Conservation (phyloP, 1,140 invertebrate species). For the Nylanderia fulva region DNA sequence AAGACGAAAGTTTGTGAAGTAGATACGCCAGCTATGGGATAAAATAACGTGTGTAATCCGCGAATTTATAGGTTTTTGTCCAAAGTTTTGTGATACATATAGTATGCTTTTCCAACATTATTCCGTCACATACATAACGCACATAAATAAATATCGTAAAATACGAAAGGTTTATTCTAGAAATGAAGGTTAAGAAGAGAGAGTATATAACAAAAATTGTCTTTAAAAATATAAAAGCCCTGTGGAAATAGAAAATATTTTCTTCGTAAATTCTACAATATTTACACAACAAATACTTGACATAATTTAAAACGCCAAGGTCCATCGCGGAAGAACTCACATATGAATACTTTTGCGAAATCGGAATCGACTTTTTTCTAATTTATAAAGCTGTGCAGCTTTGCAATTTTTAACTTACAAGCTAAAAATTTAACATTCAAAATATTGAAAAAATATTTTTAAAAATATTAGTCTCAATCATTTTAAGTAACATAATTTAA, state of each 20-base stretch:
- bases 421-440: background rate
- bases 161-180: background rate
- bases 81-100: background rate
- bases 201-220: background rate
- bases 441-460: background rate
- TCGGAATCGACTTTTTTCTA: background rate
- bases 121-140: background rate
- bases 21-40: background rate
- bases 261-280: background rate
- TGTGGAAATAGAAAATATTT: background rate
- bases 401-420: background rate
- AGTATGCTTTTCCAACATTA: background rate
- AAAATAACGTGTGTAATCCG: conserved; percentile 8
- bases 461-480: background rate
- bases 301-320: conserved; percentile 10
- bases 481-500: background rate
- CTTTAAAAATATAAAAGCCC: background rate
- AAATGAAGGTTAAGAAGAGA: background rate
- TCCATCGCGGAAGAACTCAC: background rate
- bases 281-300: background rate
- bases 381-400: background rate
- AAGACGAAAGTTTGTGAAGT: background rate
- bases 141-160: background rate
- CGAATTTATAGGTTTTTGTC: background rate
- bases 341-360: background rate